Percentiles rank a stretch among this genome's conserved stretches.
Evolutionary conservation across 2,888 invertebrate genomes (phyloP).

Genomic region (Hyposoter didymator): DNA sequence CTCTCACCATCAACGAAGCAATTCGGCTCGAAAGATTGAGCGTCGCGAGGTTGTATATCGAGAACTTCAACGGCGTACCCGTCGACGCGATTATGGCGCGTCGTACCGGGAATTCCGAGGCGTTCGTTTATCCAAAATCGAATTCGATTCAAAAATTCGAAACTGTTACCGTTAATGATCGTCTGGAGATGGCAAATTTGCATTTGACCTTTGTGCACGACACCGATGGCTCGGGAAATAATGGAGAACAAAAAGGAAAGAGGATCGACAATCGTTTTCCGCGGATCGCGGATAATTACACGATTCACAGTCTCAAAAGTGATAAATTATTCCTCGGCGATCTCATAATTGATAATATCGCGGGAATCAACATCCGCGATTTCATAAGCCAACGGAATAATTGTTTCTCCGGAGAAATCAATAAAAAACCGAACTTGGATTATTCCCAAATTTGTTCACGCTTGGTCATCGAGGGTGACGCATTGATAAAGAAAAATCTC

Average conservation of each 20-base stretch:
- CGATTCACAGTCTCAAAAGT: slow-evolving; percentile 35
- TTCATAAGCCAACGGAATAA: slow-evolving; percentile 1
- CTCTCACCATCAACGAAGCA: slow-evolving; percentile 64
- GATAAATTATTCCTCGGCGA: slow-evolving; percentile 36
- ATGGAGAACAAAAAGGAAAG: background rate
- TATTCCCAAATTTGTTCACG: background rate
- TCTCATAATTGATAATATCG: background rate
- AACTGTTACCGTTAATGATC: slow-evolving; percentile 61
- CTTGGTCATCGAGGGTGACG: slow-evolving; percentile 74
- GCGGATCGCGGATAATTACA: slow-evolving; percentile 33
- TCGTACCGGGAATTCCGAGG: slow-evolving; percentile 8
- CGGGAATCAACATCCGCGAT: slow-evolving; percentile 6
- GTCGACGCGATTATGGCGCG: slow-evolving; percentile 69
- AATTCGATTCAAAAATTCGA: slow-evolving; percentile 60
- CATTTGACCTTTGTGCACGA: slow-evolving; percentile 64
- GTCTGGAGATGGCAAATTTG: slow-evolving; percentile 69
- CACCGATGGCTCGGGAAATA: background rate
- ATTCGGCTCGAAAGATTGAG: slow-evolving; percentile 69
- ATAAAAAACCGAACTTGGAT: background rate
- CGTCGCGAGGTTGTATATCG: slow-evolving; percentile 68
- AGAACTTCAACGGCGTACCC: slow-evolving; percentile 75
- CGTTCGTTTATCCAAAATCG: slow-evolving; percentile 9
- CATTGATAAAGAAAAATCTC: slow-evolving; percentile 70
- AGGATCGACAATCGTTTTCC: slow-evolving; percentile 21
- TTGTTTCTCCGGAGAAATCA: background rate